These are phyloP conservation scores for Oreocharis arfaki DNA, from an alignment of 2,113 vertebrate species.

Conservation along the genomic window DNA sequence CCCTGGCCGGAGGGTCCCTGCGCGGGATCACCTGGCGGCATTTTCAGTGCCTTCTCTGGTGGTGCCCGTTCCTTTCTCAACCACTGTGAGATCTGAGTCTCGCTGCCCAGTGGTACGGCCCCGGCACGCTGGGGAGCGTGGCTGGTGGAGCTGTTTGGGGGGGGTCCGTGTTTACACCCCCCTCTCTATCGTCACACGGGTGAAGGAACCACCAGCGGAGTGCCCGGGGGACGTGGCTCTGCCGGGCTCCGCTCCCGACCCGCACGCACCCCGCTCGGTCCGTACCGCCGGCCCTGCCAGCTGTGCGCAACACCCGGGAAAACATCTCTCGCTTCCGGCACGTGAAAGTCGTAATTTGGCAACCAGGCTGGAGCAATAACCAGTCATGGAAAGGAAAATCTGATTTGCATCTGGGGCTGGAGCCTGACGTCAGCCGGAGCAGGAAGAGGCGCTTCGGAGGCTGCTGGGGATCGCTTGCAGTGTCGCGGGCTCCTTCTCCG, in stretches of 20 bases:
- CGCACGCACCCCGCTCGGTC: rapidly evolving
- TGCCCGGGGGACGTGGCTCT: background rate
- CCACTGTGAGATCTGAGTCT: rapidly evolving
- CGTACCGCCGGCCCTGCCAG: background rate
- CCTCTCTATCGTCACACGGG: rapidly evolving
- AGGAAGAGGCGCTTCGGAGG: background rate
- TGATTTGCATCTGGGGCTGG: background rate
- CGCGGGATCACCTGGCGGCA: rapidly evolving
- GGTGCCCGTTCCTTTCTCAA: rapidly evolving
- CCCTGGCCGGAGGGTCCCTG: background rate
- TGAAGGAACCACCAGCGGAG: rapidly evolving
- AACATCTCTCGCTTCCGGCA: rapidly evolving
- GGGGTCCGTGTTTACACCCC: rapidly evolving
- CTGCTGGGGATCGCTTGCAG: rapidly evolving
- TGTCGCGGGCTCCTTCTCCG: rapidly evolving
- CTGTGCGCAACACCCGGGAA: rapidly evolving
- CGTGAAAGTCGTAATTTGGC: rapidly evolving
- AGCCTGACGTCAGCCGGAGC: background rate
- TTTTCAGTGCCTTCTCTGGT: background rate
- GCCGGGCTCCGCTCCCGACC: background rate
- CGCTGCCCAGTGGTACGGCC: rapidly evolving
- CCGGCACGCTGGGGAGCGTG: rapidly evolving
- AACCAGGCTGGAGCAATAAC: rapidly evolving
- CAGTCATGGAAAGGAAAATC: background rate
- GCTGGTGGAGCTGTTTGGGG: background rate